phyloP scores from a whole-genome alignment of 2,113 vertebrate species.

The Cyprinodon variegatus region DNA sequence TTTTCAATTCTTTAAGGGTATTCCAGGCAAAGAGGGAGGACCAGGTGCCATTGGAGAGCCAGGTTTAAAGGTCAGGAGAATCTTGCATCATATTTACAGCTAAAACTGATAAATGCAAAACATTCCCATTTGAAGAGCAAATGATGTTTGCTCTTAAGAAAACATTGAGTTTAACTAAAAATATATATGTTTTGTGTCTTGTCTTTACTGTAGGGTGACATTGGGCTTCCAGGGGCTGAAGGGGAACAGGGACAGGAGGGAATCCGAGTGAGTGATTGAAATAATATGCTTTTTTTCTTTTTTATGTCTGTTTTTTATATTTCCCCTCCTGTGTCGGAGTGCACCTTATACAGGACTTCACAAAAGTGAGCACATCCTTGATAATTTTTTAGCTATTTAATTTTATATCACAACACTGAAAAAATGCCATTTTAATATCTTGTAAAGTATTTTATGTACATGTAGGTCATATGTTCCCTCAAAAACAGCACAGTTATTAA shows the following conservation, averaged over 20 bases:
- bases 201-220: constrained; percentile 81
- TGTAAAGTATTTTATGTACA: too few relatives aligned
- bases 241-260: constrained; percentile 87
- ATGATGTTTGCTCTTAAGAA: constrained; percentile 2
- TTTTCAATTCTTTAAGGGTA: constrained; percentile 79
- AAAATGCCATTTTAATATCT: too few relatives aligned
- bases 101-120: background rate
- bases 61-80: constrained; percentile 84
- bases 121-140: background rate
- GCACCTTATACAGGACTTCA: constrained; percentile 26
- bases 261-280: constrained; percentile 83
- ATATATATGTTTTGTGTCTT: constrained; percentile 39
- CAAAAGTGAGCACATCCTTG: too few relatives aligned
- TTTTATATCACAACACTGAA: too few relatives aligned
- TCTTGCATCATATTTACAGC: background rate
- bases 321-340: constrained; percentile 36
- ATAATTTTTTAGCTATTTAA: too few relatives aligned
- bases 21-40: constrained; percentile 89
- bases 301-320: constrained; percentile 24
- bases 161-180: background rate
- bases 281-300: too few relatives aligned
- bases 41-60: constrained; percentile 87
- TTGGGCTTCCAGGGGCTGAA: constrained; percentile 79
- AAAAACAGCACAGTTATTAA: too few relatives aligned
- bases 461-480: too few relatives aligned